Conservation (phyloP, 2,888 invertebrate genomes). For the Campopleginae sp. region DNA sequence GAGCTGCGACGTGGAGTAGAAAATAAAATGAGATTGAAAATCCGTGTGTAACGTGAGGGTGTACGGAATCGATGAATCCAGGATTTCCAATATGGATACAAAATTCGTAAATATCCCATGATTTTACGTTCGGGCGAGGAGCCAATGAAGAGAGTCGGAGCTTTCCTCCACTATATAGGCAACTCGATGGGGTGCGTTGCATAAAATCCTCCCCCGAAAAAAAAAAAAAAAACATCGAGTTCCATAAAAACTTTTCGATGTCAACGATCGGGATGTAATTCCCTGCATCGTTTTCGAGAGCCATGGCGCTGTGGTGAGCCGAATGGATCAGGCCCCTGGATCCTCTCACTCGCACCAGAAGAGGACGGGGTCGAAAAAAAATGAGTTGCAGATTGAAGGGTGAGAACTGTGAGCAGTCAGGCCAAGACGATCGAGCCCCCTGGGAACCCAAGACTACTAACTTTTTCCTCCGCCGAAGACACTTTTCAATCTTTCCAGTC, state of each 20-base stretch:
- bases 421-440: slow-evolving; percentile 60
- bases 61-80: slow-evolving; percentile 31
- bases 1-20: not conserved
- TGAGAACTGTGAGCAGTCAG: slow-evolving; percentile 31
- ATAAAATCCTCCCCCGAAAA: slow-evolving; percentile 25
- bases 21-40: slow-evolving; percentile 6
- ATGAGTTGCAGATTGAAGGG: not conserved
- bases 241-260: too few relatives aligned
- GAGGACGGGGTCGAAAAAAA: slow-evolving; percentile 5
- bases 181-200: slow-evolving; percentile 34
- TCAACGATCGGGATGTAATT: too few relatives aligned
- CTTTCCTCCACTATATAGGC: slow-evolving; percentile 11
- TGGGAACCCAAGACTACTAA: slow-evolving; percentile 56
- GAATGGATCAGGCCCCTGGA: not conserved
- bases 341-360: not conserved
- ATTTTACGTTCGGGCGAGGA: slow-evolving; percentile 59
- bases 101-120: slow-evolving; percentile 54
- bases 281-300: too few relatives aligned
- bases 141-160: slow-evolving; percentile 50
- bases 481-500: slow-evolving; percentile 47
- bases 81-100: slow-evolving; percentile 28
- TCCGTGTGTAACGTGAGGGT: not conserved
- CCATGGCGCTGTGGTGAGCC: too few relatives aligned
- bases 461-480: slow-evolving; percentile 9
- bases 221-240: too few relatives aligned